Base-by-base conservation (phyloP, 2,113 vertebrate species). In the Jaculus jaculus region DNA sequence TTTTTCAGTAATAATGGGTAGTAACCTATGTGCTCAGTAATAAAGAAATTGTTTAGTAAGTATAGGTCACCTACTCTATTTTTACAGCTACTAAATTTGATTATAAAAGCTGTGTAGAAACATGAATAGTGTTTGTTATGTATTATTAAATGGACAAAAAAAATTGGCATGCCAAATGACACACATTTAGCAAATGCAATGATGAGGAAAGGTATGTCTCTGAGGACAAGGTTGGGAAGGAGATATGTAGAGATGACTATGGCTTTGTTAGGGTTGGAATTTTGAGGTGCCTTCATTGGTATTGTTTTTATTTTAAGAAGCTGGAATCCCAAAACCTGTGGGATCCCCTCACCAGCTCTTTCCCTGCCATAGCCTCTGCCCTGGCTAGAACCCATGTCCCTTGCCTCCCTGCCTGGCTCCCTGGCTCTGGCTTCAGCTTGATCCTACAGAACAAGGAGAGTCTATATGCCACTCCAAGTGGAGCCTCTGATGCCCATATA, bases 71-170 rank as follows among this genome's bases (percentile, higher is more conserved):
- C 63, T 74, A 74, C 0, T 32, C 21, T 39, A 26, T 85, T 84
- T 91, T 75, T 84, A 37, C 39, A 78, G 32, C 26, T 88, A 69
- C 61, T 87, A 65, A 84, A 66, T 71, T 79, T 86, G 87, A 58
- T 82, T 60, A 58, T 60, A 47, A 84, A 94, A 89, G n/a, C 54
- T 47, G 21, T 72, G 8, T 58, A 34, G 66, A 69, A 84, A 51
- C 32, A 78, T 60, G 80, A 65, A 42, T n/a, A 71, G 54, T 60
- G 68, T 66, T 87, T 84, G 42, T 65, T 58, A 68, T 5, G 58
- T 61, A 20, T 37, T 72, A 39, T 26, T 63, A 87, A 78, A 58
- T 58, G 61, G 47, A 69, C n/a, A n/a, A 26, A 83, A 63, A 32
- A 1, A 12, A 18, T 80, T 26, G 5, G 39, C 21, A 13, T 34